Evolutionary conservation across 2,888 invertebrate species (phyloP), one percentile per base, ranked within the genome.

Genomic region (Iphiclides podalirius): DNA sequence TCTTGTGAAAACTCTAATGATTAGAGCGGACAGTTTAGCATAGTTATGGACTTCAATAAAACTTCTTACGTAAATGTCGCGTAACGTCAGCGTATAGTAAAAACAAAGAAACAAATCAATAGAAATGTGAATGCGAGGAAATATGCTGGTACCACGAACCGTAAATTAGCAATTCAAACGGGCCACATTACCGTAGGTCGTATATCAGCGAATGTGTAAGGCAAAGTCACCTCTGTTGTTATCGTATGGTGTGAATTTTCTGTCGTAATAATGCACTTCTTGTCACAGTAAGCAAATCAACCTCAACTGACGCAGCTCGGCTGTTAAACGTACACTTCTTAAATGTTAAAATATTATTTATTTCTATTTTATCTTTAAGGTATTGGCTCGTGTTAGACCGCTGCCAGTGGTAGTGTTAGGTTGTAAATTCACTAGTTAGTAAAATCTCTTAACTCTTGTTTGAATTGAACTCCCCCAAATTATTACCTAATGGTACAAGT

Each of bases 181-280:
- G 47, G 49, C 47, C 13, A 41, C 40, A 55, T 55, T 55, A 59
- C 52, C 53, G 52, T 57, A 60, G 57, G 49, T 54, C 55, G 58
- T 52, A 48, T 55, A 54, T 52, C 51, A 57, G 44, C 47, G 46
- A 64, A 60, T 54, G 54, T 61, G 11, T 55, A 60, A 52, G 52
- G 52, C 62, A 67, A 68, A 66, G 70, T 72, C 72, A 68, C 68
- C 66, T 70, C 16, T 61, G n/a, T n/a, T 56, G 61, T 64, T 69
- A 61, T 63, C 67, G 60, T 59, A 54, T 51, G 47, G 39, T 41
- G 31, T 41, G 36, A 51, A 51, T 53, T 63, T 56, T 56, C 57
- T 61, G 34, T 46, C 35, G 42, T 52, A 53, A 52, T 58, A 26
- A 20, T 33, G 28, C 33, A 40, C 35, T 35, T 34, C 34, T 14